phyloP scores from a whole-genome alignment of 2,113 vertebrate genomes.

The Rana temporaria region DNA sequence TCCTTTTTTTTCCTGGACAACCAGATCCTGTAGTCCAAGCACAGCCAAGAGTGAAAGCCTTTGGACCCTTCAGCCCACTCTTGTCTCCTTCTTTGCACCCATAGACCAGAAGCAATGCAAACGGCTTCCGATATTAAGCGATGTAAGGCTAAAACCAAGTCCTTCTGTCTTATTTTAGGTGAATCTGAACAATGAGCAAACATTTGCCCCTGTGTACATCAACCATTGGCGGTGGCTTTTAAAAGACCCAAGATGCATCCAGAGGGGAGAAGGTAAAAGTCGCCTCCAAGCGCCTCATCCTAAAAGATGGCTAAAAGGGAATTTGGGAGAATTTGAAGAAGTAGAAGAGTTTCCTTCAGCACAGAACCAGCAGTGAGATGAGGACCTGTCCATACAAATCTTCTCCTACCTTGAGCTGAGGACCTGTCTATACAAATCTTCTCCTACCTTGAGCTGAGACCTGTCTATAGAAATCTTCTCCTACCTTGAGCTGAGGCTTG shows the following conservation, averaged over 20 bases:
- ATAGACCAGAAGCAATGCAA: neutral
- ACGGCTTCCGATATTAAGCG: neutral
- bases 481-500: too few relatives aligned
- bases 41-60: neutral
- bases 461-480: too few relatives aligned
- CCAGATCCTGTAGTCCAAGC: neutral
- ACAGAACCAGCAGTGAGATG: too few relatives aligned
- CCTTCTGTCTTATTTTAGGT: neutral
- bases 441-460: too few relatives aligned
- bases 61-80: neutral
- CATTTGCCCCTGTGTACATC: neutral
- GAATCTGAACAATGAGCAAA: neutral
- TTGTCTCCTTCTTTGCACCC: neutral
- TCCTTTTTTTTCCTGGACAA: constrained; percentile 8
- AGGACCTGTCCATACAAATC: too few relatives aligned
- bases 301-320: neutral
- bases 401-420: too few relatives aligned
- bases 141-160: neutral
- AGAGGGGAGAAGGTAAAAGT: constrained; percentile 37
- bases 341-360: too few relatives aligned
- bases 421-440: too few relatives aligned
- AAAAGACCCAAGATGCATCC: constrained; percentile 4
- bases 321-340: too few relatives aligned
- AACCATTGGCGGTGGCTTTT: neutral
- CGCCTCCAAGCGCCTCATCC: neutral